A percentile compares a stretch with the other conserved stretches of the same genome.
phyloP scores from a whole-genome alignment of 92 coral and sea anemone species.

The Actinernus sp. region DNA sequence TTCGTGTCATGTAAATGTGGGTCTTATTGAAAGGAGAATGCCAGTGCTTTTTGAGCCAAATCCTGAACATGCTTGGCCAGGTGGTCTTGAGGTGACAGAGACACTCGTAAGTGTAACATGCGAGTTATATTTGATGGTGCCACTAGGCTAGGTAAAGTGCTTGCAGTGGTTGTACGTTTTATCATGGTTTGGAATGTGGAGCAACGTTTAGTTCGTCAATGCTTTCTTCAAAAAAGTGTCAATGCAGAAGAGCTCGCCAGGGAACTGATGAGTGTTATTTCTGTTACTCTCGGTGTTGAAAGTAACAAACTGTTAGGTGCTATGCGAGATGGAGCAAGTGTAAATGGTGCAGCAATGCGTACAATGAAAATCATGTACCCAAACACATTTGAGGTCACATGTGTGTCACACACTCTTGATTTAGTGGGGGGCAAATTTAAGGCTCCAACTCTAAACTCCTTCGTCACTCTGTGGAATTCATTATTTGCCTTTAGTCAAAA shows the following conservation, averaged over 20 bases:
- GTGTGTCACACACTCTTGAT: slow-evolving; percentile 41
- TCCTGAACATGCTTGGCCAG: no score
- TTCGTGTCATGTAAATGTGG: no score
- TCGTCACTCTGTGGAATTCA: slow-evolving; percentile 7
- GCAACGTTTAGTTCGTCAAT: slow-evolving; percentile 7
- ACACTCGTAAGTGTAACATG: no score
- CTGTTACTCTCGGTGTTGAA: slow-evolving; percentile 23
- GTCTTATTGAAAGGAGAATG: no score
- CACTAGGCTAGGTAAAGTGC: slow-evolving; percentile 3
- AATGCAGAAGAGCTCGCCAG: slow-evolving; percentile 17
- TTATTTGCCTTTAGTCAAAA: slow-evolving; percentile 2
- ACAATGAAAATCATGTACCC: slow-evolving; percentile 13
- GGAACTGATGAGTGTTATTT: not conserved
- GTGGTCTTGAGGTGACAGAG: no score
- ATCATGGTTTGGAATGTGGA: not conserved
- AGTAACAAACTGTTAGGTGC: slow-evolving; percentile 31
- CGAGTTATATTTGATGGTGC: slow-evolving; percentile 4
- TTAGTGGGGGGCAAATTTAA: slow-evolving; percentile 16
- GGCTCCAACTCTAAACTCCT: slow-evolving; percentile 22
- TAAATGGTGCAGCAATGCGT: slow-evolving; percentile 19
- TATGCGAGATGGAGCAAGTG: slow-evolving; percentile 16
- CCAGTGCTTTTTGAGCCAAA: no score
- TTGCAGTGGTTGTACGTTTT: slow-evolving; percentile 16
- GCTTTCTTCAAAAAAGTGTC: not conserved
- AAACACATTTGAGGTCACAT: slow-evolving; percentile 25